phyloP scores from a whole-genome alignment of 1,140 invertebrate species.

The Bombus waltoni region DNA sequence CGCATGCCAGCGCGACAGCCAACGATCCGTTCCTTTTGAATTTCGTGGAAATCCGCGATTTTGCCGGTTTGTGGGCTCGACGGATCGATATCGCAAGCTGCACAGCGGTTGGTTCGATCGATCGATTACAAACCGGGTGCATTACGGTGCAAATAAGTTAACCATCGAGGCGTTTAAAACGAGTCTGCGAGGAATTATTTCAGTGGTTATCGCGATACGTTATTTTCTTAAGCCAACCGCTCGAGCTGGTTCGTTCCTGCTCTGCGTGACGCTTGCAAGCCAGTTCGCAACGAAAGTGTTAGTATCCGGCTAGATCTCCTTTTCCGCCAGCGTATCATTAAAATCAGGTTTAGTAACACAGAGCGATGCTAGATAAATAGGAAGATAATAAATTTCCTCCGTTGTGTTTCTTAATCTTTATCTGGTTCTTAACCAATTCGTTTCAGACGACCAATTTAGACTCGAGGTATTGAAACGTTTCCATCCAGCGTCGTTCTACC shows the following conservation, averaged over 20 bases:
- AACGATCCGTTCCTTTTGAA: not conserved
- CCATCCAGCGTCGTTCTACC: not conserved
- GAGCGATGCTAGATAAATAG: not conserved
- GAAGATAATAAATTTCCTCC: not conserved
- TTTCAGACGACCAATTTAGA: not conserved
- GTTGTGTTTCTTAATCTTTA: not conserved
- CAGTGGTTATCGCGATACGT: conserved; percentile 16
- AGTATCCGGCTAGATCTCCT: conserved; percentile 13
- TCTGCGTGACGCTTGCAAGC: not conserved
- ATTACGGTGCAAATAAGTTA: conserved; percentile 32
- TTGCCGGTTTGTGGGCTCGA: not conserved
- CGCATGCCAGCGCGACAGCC: too few relatives aligned
- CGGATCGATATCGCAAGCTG: not conserved
- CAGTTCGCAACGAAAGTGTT: not conserved
- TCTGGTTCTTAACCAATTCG: not conserved
- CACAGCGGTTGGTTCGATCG: not conserved
- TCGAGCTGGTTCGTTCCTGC: not conserved
- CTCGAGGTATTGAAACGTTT: too few relatives aligned
- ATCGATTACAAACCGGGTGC: conserved; percentile 15
- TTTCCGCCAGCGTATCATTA: not conserved
- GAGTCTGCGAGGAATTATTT: conserved; percentile 30
- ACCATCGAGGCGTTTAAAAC: conserved; percentile 30
- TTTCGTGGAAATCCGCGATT: not conserved
- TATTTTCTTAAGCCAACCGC: conserved; percentile 20
- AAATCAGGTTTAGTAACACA: not conserved